Conservation (phyloP, 2,113 vertebrate genomes). For the Pseudorectes ferrugineus region DNA sequence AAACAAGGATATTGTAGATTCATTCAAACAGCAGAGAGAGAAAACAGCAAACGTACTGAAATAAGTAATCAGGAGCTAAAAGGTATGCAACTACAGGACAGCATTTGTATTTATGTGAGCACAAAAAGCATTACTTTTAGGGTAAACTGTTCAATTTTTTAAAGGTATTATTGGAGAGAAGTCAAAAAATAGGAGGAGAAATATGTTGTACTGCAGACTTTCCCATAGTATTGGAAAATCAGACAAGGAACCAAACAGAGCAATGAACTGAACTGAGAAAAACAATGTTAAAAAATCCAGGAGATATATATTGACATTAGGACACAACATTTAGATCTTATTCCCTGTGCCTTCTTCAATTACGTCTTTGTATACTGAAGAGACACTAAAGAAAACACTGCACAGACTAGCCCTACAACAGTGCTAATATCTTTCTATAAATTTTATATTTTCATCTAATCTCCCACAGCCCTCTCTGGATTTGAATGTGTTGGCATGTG, state of each 20-base stretch:
- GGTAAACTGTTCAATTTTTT: not conserved
- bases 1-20: not conserved
- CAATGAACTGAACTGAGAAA: not conserved
- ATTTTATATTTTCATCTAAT: not conserved
- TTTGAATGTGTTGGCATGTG: not conserved
- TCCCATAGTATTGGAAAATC: not conserved
- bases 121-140: not conserved
- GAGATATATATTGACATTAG: not conserved
- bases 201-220: not conserved
- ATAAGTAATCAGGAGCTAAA: not conserved
- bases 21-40: not conserved
- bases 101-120: not conserved
- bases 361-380: not conserved
- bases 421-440: not conserved
- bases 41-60: not conserved
- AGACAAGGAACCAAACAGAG: not conserved
- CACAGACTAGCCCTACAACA: not conserved
- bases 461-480: not conserved
- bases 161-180: not conserved
- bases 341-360: not conserved
- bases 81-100: not conserved
- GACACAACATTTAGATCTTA: not conserved
- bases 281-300: not conserved
- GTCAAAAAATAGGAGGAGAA: not conserved
- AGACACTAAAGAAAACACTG: not conserved